A percentile compares a stretch with the other conserved stretches of the same genome.
Conservation (phyloP, 1,140 invertebrate species). For the Tetramorium alpestre region DNA sequence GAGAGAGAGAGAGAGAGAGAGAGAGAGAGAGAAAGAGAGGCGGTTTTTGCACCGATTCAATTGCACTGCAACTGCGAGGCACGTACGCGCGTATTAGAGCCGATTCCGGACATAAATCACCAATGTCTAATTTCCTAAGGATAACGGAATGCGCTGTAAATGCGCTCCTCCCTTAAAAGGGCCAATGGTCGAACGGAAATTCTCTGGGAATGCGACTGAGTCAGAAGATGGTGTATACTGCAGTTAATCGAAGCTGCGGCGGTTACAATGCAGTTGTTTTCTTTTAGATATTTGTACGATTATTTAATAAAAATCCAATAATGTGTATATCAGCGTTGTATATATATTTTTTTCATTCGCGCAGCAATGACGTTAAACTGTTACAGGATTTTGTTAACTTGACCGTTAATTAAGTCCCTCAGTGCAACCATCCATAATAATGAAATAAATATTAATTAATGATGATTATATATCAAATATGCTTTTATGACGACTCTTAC, state of each 20-base stretch:
- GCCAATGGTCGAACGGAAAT: constrained; percentile 13
- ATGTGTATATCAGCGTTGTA: neutral
- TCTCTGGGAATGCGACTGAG: neutral
- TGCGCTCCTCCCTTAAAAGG: constrained; percentile 15
- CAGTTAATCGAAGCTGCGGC: neutral
- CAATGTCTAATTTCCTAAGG: constrained; percentile 76
- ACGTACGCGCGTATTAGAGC: constrained; percentile 50
- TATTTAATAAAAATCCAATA: neutral
- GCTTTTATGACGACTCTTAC: constrained; percentile 19
- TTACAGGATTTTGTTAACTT: neutral
- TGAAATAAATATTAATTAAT: constrained; percentile 39
- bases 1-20: constrained; percentile 23
- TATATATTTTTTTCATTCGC: neutral
- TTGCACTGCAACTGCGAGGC: constrained; percentile 26
- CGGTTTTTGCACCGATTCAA: constrained; percentile 47
- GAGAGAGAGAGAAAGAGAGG: constrained; percentile 18
- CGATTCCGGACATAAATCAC: constrained; percentile 72
- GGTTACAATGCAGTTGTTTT: neutral
- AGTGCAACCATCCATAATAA: neutral
- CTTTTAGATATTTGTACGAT: neutral
- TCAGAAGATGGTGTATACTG: neutral
- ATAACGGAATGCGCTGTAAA: constrained; percentile 61
- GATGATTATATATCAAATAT: neutral
- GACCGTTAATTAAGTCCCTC: constrained; percentile 2
- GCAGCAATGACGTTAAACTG: neutral